A percentile compares a stretch with the other conserved stretches of the same genome.
These are phyloP conservation scores for Zaprionus africanus DNA, from an alignment of 1,140 invertebrate species.

Conservation along the genomic window DNA sequence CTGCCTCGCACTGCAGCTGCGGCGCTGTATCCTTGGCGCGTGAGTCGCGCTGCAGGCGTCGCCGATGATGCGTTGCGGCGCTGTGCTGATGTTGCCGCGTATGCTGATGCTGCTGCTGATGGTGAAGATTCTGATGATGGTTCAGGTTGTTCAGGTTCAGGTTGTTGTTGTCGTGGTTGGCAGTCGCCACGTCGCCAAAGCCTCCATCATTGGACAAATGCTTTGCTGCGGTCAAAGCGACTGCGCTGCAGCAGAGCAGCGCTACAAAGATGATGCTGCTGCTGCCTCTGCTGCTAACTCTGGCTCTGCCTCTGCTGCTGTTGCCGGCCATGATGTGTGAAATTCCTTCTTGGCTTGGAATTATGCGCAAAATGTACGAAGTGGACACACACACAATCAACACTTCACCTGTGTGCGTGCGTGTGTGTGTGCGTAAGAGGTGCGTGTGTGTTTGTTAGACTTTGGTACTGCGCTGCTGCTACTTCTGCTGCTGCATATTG, in stretches of 20 bases:
- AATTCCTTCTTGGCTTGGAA: constrained; percentile 43
- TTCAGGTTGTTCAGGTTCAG: constrained; percentile 28
- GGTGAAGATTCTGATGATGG: constrained; percentile 33
- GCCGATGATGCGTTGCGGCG: constrained; percentile 68
- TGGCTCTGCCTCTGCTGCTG: constrained; percentile 1
- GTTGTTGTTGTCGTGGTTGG: constrained; percentile 18
- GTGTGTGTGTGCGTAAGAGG: constrained; percentile 2
- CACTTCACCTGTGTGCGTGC: constrained; percentile 9
- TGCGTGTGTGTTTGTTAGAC: constrained; percentile 24
- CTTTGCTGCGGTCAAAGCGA: constrained; percentile 51
- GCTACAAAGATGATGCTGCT: constrained; percentile 48
- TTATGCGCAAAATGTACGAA: constrained; percentile 28
- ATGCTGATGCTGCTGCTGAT: constrained; percentile 40
- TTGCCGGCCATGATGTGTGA: constrained; percentile 39
- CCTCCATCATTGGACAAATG: constrained; percentile 47
- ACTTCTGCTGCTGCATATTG: constrained; percentile 55
- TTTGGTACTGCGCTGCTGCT: constrained; percentile 28
- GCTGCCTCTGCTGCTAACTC: constrained; percentile 9
- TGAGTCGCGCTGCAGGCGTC: constrained; percentile 77
- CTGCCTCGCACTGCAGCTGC: constrained; percentile 69
- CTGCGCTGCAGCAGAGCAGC: constrained; percentile 45
- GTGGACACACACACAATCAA: background rate
- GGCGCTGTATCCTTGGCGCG: constrained; percentile 67
- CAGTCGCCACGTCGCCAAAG: constrained; percentile 32
- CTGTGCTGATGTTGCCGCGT: constrained; percentile 67